Base-by-base conservation (phyloP, 2,797 vertebrate genomes). In the Natrix natrix region DNA sequence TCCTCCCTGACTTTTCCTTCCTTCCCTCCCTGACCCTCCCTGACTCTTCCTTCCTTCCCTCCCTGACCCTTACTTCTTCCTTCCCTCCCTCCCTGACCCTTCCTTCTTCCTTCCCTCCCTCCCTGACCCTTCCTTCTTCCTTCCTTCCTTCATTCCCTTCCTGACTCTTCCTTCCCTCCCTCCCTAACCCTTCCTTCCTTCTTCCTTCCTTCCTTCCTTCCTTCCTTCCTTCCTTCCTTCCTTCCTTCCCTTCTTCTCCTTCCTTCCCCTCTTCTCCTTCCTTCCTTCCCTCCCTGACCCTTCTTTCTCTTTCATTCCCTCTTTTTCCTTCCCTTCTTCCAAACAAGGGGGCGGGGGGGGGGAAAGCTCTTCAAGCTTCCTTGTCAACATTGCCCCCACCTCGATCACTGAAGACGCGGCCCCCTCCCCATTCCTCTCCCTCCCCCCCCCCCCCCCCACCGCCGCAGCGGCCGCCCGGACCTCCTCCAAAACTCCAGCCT, bases 101-200 rank as follows among this genome's bases (percentile, higher is more conserved):
- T 7, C 48, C 3, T 32, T 17, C 59, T 28, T 0, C 5, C n/a
- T 28, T n/a, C 20, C 2, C 24, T 10, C 37, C 20, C 7, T 12
- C 1, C 52, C 22, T 60, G 48, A 6, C 88, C 3, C 4, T 14
- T 43, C 26, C 2, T 66, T 37, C 52, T 4, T 7, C 2, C 26
- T 4, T 37, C 28, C 48, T 1, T n/a, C 48, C 28, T n/a, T n/a
- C n/a, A n/a, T n/a, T n/a, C 14, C 0, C 0, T 26, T 6, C 17
- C 16, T 0, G 54, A 54, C 24, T 6, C 52, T 11, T 12, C 61
- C 26, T 4, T 37, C 28, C 48, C 0, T n/a, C 48, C 28, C 2
- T 55, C 1, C 16, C 1, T 48, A 8, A 54, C 8, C 17, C 1
- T 26, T 48, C 11, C 12, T 8, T 7, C 22, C 20, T 26, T 32